phyloP scores from a whole-genome alignment of 2,797 vertebrate genomes.

The Champsocephalus gunnari region DNA sequence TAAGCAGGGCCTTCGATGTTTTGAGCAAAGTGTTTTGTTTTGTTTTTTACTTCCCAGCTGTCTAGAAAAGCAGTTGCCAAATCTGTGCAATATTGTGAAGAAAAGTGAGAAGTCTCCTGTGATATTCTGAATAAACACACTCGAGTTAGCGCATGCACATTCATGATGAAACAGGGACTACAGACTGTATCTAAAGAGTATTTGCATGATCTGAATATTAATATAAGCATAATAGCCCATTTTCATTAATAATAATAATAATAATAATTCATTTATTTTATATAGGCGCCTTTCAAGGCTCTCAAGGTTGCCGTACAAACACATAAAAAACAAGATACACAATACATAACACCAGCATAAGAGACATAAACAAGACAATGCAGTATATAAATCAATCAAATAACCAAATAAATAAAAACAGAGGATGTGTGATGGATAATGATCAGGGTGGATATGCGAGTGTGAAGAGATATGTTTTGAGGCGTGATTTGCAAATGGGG shows the following conservation, averaged over 20 bases:
- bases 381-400: no score
- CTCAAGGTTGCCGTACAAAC: no score
- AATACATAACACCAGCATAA: no score
- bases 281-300: no score
- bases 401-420: no score
- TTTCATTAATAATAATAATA: neutral
- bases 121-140: conserved; percentile 4
- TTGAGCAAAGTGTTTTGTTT: conserved; percentile 52
- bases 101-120: conserved; percentile 10
- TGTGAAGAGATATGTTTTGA: no score
- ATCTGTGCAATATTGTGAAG: conserved; percentile 43
- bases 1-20: conserved; percentile 41
- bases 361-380: no score
- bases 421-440: no score
- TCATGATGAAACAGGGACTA: neutral
- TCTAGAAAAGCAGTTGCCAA: conserved; percentile 62
- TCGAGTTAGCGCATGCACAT: neutral
- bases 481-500: no score
- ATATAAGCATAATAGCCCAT: neutral
- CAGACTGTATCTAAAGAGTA: neutral
- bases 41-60: conserved; percentile 72
- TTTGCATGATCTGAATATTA: neutral
- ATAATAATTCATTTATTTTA: no score
- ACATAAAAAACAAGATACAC: no score
- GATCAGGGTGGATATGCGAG: no score